Evolutionary conservation across 92 coral and sea anemone genomes (phyloP), one percentile per base, ranked within the genome.

Genomic region (Desmophyllum pertusum): DNA sequence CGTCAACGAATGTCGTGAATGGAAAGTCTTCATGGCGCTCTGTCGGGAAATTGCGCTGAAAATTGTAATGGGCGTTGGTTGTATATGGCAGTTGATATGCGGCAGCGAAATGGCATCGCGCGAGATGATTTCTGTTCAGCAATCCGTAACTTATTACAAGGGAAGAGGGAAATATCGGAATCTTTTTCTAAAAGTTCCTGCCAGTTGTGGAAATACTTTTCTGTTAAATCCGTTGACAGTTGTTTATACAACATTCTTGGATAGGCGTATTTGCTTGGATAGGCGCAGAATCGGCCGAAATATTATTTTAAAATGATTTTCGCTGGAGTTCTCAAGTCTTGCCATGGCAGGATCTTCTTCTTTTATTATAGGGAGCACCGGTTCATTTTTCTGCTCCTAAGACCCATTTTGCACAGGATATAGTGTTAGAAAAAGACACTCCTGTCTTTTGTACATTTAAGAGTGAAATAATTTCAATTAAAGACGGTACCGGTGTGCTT

Each of bases 241-340:
- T 2, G 61, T 81, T 33, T 90, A 81, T 71, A 68, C 48, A 29
- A 86, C 90, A 14, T 90, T 90, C 69, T 63, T 33, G 23, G 85
- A 89, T 87, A 35, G 80, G 87, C 10, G 85, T 38, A 14, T 89
- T 89, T 80, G 92, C 89, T 5, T 88, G 91, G 88, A 84, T 88
- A 27, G 91, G 91, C 9, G 87, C 82, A 1, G 66, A 83, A 72
- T 36, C 57, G 9, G 23, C 73, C 43, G 88, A 83, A 70, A 80
- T 77, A 11, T 59, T 88, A 64, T 83, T 88, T 75, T 46, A 76
- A 7, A 88, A 88, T 37, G 84, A 88, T 59, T 88, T 82, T 74
- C 70, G 91, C 19, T 88, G 91, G 84, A 68, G 72, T 17, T 9
- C 62, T 40, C 80, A 79, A 64, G 80, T 86, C 2, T 50, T 86